Percentiles rank a stretch among this genome's conserved stretches.
These are phyloP conservation scores for Tachina grossa DNA, from an alignment of 2,888 invertebrate species.

Conservation along the genomic window DNA sequence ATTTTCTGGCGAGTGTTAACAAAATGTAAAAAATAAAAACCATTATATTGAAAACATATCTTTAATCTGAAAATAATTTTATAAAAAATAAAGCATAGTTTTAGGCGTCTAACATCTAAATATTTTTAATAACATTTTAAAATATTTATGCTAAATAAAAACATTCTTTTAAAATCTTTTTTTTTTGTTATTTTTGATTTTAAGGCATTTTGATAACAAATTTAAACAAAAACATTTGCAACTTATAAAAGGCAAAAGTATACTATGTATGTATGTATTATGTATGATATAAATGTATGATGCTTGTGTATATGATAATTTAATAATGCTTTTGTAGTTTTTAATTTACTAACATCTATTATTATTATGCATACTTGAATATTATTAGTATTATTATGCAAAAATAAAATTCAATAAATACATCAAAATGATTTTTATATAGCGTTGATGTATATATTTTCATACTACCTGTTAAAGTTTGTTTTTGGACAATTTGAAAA, in stretches of 20 bases:
- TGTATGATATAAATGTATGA: not conserved
- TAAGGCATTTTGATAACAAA: constrained; percentile 70
- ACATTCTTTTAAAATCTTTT: constrained; percentile 41
- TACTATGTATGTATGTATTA: constrained; percentile 11
- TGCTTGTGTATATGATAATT: constrained; percentile 24
- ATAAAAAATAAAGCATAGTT: constrained; percentile 61
- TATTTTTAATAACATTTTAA: constrained; percentile 51
- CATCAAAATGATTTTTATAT: constrained; percentile 37
- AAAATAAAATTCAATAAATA: constrained; percentile 53
- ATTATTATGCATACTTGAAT: constrained; percentile 44
- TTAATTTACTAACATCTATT: constrained; percentile 56
- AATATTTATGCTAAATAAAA: constrained; percentile 63
- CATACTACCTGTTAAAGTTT: constrained; percentile 68
- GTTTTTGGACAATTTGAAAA: constrained; percentile 63
- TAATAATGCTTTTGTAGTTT: constrained; percentile 9
- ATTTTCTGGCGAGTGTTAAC: constrained; percentile 33
- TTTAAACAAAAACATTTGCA: constrained; percentile 65
- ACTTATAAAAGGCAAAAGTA: constrained; percentile 65
- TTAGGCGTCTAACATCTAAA: constrained; percentile 47
- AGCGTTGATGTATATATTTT: constrained; percentile 47
- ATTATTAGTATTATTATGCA: constrained; percentile 24
- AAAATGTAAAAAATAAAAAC: constrained; percentile 9
- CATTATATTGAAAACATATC: constrained; percentile 43
- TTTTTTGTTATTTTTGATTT: constrained; percentile 34
- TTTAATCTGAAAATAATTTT: constrained; percentile 39